Conservation (phyloP, 2,888 invertebrate genomes). For the Margaritifera margaritifera region DNA sequence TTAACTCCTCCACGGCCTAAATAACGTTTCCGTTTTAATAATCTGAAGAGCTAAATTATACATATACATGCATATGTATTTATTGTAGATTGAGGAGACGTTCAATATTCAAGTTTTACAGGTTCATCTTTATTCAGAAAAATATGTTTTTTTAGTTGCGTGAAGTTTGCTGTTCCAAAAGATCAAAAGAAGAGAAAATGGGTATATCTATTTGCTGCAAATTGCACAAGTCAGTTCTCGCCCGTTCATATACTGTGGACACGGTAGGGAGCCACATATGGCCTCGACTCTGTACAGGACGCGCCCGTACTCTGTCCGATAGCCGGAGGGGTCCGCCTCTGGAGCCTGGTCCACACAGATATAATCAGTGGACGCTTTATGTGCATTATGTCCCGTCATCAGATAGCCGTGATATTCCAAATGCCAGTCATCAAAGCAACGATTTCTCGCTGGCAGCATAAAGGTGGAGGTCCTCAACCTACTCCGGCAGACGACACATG, state of each 20-base stretch:
- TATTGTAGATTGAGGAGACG: no score
- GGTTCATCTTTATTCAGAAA: no score
- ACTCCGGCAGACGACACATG: no score
- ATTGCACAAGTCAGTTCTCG: constrained; percentile 36
- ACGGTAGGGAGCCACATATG: constrained; percentile 37
- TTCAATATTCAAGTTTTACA: no score
- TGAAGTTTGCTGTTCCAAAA: no score
- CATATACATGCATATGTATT: no score
- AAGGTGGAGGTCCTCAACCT: constrained; percentile 5
- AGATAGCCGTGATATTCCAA: constrained; percentile 40
- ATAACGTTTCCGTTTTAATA: no score
- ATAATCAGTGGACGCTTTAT: constrained; percentile 14
- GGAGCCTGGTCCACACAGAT: constrained; percentile 37
- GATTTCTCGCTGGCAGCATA: constrained; percentile 33
- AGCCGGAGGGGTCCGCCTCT: constrained; percentile 28
- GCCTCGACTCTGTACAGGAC: constrained; percentile 28
- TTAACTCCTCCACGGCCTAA: no score
- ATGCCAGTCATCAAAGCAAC: constrained; percentile 36
- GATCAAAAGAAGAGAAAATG: no score
- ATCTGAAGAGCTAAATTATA: no score
- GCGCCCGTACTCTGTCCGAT: constrained; percentile 23
- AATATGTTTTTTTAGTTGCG: no score
- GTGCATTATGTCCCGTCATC: constrained; percentile 15
- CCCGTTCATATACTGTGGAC: constrained; percentile 30
- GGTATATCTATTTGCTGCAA: constrained; percentile 24